Conservation (phyloP, 2,797 vertebrate genomes). For the Carduelis carduelis region DNA sequence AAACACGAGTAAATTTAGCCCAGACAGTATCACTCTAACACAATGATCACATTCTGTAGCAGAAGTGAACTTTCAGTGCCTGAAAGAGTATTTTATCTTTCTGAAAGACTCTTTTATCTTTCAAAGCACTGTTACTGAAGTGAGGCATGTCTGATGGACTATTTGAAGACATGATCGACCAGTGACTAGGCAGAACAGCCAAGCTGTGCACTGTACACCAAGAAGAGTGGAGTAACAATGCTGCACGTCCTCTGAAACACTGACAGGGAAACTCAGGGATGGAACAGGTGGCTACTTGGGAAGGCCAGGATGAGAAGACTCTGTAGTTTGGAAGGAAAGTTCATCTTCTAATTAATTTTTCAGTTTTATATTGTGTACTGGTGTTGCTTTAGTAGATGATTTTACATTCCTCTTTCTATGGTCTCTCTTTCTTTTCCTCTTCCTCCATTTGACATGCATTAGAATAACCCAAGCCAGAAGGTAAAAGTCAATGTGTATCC, state of each 20-base stretch:
- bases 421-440: not conserved
- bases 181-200: not conserved
- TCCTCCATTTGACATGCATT: not conserved
- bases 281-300: not conserved
- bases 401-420: not conserved
- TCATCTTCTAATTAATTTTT: not conserved
- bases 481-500: not conserved
- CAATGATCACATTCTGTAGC: not conserved
- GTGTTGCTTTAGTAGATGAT: not conserved
- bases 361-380: not conserved
- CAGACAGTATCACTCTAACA: not conserved
- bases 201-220: not conserved
- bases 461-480: not conserved
- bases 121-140: not conserved
- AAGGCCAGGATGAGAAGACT: not conserved
- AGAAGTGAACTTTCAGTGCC: not conserved
- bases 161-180: not conserved
- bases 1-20: not conserved
- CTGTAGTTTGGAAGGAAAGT: not conserved
- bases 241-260: not conserved
- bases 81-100: not conserved
- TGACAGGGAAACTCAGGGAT: not conserved
- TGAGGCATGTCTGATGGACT: not conserved
- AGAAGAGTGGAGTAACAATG: not conserved
- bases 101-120: not conserved